phyloP scores from a whole-genome alignment of 2,888 invertebrate species.

The Agapetus fuscipes region DNA sequence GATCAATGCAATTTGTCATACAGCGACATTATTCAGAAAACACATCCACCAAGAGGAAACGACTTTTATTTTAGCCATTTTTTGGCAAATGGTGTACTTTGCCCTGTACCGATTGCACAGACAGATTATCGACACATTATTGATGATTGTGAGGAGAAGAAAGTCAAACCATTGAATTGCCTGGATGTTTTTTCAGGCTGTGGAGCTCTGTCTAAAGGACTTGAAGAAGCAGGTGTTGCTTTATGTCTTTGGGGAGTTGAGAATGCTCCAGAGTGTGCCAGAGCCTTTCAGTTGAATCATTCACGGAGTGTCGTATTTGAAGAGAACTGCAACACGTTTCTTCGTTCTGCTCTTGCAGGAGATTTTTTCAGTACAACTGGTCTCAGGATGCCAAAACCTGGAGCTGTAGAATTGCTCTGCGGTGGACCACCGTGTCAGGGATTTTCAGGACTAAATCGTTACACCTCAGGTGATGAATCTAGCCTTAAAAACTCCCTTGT shows the following conservation, averaged over 20 bases:
- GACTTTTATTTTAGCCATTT: too few relatives aligned
- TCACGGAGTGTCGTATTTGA: conserved; percentile 38
- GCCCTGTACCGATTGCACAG: too few relatives aligned
- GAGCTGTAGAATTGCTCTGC: conserved; percentile 44
- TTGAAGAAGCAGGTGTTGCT: conserved; percentile 31
- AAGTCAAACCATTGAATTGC: conserved; percentile 2
- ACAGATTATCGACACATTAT: too few relatives aligned
- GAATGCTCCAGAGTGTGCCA: conserved; percentile 29
- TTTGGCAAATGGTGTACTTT: too few relatives aligned
- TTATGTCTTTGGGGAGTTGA: conserved; percentile 44
- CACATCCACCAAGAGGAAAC: conserved; percentile 22
- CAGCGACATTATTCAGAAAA: conserved; percentile 32
- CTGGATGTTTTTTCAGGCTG: conserved; percentile 45
- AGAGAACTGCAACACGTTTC: conserved; percentile 37
- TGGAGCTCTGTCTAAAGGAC: conserved; percentile 40
- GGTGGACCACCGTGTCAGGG: conserved; percentile 51
- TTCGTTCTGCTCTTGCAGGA: conserved; percentile 21
- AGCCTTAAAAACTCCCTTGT: conserved; percentile 45
- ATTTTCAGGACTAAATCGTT: conserved; percentile 46
- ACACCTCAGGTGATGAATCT: conserved; percentile 39
- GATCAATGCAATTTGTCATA: conserved; percentile 34
- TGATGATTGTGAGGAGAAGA: too few relatives aligned
- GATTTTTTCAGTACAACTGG: conserved; percentile 18
- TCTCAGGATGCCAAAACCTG: conserved; percentile 34
- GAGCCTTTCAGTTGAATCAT: conserved; percentile 39